Evolutionary conservation across 2,113 vertebrate genomes (phyloP), one percentile per base, ranked within the genome.

Genomic region (Neopipo cinnamomea): DNA sequence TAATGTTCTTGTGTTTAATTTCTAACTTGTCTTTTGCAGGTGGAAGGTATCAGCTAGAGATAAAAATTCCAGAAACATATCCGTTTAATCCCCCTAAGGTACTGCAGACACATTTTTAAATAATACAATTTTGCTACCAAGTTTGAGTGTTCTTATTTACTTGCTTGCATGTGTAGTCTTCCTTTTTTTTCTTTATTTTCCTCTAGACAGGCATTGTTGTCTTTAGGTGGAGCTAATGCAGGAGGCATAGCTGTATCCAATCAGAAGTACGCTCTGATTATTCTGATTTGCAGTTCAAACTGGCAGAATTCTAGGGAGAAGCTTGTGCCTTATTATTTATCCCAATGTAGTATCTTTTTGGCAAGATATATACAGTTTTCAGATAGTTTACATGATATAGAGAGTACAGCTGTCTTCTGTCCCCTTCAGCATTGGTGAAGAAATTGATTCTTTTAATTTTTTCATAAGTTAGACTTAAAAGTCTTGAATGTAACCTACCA

Each of bases 41-140:
- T 96, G 99, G 99, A 96, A 98, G 99, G 96, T 99, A 98, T 97
- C 99, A 99, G 68, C 98, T 99, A 97, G 99, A 99, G 98, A 99
- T 99, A 95, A 99, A 99, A 99, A 99, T 99, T 95, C 99, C 99
- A 96, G 99, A 99, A 98, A 99, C 99, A 25, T 99, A 99, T 98
- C 99, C 99, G 3, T 99, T 99, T 97, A 99, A 99, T 96, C 99
- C 99, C 19, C 99, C 99, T 94, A 99, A 99, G 99, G 99, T 99
- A 98, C 80, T 93, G 93, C 96, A 98, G 97, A 78, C 33, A 35
- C 73, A 7, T 89, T 94, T 95, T 93, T 95, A 3, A 53, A 46
- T 85, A 65, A 85, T 72, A 50, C 35, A 50, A 8, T 68, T 81
- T 27, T 39, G 3, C 28, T 75, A 35, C 22, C 33, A 82, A 56